phyloP scores from a whole-genome alignment of 2,888 invertebrate genomes.

The Keiferia lycopersicella region DNA sequence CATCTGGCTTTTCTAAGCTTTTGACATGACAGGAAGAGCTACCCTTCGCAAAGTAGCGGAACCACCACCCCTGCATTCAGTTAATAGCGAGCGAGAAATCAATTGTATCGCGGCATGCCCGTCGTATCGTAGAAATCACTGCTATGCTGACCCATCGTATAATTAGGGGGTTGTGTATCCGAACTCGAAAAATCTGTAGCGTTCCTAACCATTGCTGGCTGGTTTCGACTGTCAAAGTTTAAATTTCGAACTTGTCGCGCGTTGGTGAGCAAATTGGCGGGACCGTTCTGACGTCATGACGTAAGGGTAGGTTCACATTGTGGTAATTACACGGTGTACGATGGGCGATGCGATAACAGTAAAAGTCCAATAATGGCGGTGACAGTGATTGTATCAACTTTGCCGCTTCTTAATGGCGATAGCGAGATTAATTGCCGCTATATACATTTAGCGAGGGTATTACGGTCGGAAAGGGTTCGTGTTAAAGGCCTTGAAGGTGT shows the following conservation, averaged over 20 bases:
- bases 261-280: conserved; percentile 1
- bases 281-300: conserved; percentile 32
- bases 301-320: conserved; percentile 56
- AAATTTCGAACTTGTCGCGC: conserved; percentile 1
- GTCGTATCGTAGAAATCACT: conserved; percentile 60
- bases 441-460: conserved; percentile 48
- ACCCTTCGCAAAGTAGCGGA: conserved; percentile 33
- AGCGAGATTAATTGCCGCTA: conserved; percentile 53
- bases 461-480: conserved; percentile 47
- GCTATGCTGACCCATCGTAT: conserved; percentile 53
- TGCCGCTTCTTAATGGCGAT: conserved; percentile 63
- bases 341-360: conserved; percentile 74
- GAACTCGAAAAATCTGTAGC: conserved; percentile 22
- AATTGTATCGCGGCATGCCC: conserved; percentile 60
- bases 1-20: not conserved
- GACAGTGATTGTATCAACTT: conserved; percentile 66
- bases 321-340: conserved; percentile 68
- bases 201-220: conserved; percentile 5
- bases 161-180: conserved; percentile 40
- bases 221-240: not conserved
- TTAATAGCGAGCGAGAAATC: conserved; percentile 57
- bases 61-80: conserved; percentile 42
- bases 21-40: conserved; percentile 7
- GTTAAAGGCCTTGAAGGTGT: not conserved
- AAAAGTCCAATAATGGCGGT: conserved; percentile 70